phyloP scores from a whole-genome alignment of 2,113 vertebrate genomes.

The Oriolus oriolus region DNA sequence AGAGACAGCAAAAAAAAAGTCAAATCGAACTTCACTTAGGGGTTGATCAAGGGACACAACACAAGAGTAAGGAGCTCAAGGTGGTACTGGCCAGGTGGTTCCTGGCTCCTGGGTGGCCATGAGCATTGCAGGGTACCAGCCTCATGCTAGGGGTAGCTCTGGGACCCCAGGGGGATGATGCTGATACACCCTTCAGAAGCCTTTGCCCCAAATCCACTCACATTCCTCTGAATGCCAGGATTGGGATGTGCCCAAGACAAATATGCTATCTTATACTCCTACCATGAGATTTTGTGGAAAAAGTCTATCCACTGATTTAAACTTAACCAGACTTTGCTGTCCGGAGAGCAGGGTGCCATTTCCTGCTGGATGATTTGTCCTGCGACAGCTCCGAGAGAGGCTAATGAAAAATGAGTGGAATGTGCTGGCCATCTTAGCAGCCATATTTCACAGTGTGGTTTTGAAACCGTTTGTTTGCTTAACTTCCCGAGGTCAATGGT shows the following conservation, averaged over 20 bases:
- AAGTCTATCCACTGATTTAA: background rate
- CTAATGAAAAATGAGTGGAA: conserved; percentile 56
- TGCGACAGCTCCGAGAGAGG: conserved; percentile 15
- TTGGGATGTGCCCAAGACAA: background rate
- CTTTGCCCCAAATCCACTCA: background rate
- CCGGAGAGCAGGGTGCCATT: background rate
- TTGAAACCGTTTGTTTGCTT: conserved; percentile 64
- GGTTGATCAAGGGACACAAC: fast-evolving
- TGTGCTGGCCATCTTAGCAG: conserved; percentile 36
- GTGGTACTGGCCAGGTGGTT: background rate
- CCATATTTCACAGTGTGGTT: conserved; percentile 55
- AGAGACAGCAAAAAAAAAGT: background rate
- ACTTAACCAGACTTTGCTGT: background rate
- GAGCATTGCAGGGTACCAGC: background rate
- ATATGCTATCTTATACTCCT: background rate
- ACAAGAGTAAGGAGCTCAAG: fast-evolving
- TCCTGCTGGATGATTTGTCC: conserved; percentile 33
- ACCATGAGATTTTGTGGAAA: background rate
- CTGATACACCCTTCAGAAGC: background rate
- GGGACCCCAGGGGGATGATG: fast-evolving
- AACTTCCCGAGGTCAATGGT: conserved; percentile 57
- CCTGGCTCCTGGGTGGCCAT: background rate
- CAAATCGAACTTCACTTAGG: background rate
- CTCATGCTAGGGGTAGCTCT: background rate
- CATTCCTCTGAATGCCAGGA: background rate